These are phyloP conservation scores for Danio kyathit DNA, from an alignment of 2,797 vertebrate genomes.

Conservation along the genomic window DNA sequence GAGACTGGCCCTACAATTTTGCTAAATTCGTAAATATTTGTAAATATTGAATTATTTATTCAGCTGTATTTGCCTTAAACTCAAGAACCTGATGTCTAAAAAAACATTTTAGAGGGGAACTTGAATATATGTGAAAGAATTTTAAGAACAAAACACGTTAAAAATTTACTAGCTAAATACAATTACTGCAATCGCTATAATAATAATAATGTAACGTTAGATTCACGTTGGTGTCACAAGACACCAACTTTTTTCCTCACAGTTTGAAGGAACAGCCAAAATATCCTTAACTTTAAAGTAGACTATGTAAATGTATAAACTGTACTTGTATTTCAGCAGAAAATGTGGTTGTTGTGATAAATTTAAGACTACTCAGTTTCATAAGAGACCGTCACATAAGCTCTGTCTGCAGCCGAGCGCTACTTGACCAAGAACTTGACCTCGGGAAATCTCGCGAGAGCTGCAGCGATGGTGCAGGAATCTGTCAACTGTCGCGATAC, in stretches of 20 bases:
- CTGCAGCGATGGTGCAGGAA: not conserved
- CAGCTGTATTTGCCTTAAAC: not conserved
- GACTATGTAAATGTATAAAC: too few species aligned
- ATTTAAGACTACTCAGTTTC: not conserved
- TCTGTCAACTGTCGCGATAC: slow-evolving; percentile 74
- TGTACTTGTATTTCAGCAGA: too few species aligned
- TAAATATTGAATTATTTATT: not conserved
- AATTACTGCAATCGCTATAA: not conserved
- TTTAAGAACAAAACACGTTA: not conserved
- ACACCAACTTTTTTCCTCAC: not conserved
- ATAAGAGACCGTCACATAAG: not conserved
- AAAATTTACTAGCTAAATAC: not conserved
- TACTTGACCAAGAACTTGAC: not conserved
- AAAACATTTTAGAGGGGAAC: not conserved
- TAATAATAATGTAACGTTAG: not conserved
- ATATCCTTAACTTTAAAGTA: too few species aligned
- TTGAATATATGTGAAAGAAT: too few species aligned
- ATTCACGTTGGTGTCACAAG: not conserved
- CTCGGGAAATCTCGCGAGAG: slow-evolving; percentile 16
- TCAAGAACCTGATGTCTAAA: not conserved
- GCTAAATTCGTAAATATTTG: not conserved
- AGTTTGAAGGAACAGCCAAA: too few species aligned
- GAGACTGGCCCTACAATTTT: not conserved
- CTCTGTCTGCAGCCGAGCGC: not conserved
- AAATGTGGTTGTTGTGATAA: too few species aligned